Percentiles rank a stretch among this genome's conserved stretches.
These are phyloP conservation scores for Cerastis rubricosa DNA, from an alignment of 2,888 invertebrate genomes.

Conservation along the genomic window DNA sequence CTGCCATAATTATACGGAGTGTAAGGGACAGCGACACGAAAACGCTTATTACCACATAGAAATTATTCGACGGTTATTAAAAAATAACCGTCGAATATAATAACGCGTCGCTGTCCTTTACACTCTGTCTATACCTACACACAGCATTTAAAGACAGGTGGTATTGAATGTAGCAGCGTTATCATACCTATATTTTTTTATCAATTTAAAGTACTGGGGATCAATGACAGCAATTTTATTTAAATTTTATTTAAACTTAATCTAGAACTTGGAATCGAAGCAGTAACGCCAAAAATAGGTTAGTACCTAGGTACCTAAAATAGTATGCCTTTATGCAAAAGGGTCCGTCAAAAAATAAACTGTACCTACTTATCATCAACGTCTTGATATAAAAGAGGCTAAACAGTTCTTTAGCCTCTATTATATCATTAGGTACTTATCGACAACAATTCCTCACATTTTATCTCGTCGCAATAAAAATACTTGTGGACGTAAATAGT, in stretches of 20 bases:
- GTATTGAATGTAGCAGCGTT: background rate
- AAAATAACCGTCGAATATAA: too few relatives aligned
- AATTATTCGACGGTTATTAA: too few relatives aligned
- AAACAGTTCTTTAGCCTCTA: too few relatives aligned
- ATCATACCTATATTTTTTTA: too few relatives aligned
- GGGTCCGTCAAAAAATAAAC: background rate
- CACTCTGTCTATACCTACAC: too few relatives aligned
- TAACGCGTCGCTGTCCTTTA: too few relatives aligned
- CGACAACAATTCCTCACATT: background rate
- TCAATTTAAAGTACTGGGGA: too few relatives aligned
- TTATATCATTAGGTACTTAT: too few relatives aligned
- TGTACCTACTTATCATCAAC: background rate
- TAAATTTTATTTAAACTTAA: background rate
- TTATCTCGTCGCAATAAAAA: slow-evolving; percentile 15
- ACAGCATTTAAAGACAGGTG: background rate
- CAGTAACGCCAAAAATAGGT: background rate
- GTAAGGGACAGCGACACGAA: too few relatives aligned
- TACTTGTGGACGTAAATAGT: slow-evolving; percentile 7
- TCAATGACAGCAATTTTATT: too few relatives aligned
- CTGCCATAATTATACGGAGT: background rate
- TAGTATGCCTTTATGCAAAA: background rate
- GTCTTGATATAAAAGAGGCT: background rate
- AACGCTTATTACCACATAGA: too few relatives aligned
- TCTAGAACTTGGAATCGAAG: background rate
- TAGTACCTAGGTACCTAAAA: background rate